A percentile compares a stretch with the other conserved stretches of the same genome.
These are phyloP conservation scores for Gobius niger DNA, from an alignment of 2,113 vertebrate species.

Conservation along the genomic window DNA sequence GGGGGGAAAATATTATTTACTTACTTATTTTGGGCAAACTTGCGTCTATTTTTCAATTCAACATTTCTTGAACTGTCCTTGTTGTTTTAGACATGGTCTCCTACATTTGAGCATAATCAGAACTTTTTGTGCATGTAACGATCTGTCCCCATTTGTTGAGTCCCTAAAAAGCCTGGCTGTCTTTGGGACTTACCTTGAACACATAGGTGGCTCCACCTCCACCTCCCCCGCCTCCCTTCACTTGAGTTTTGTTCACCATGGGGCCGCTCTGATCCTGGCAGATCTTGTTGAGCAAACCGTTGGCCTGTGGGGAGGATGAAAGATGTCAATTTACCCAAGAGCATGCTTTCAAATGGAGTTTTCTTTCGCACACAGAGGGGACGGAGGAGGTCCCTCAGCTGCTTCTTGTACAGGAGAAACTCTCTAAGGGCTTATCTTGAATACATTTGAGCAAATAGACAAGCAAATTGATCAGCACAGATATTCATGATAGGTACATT, in stretches of 20 bases:
- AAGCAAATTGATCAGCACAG: too few relatives aligned
- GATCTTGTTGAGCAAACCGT: slow-evolving; percentile 83
- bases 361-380: slow-evolving; percentile 11
- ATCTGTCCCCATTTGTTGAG: not conserved
- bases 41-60: not conserved
- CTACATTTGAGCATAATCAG: too few relatives aligned
- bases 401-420: slow-evolving; percentile 18
- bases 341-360: slow-evolving; percentile 21
- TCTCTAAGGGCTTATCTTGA: not conserved
- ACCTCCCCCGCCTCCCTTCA: slow-evolving; percentile 91
- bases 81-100: not conserved
- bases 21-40: not conserved
- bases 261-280: slow-evolving; percentile 89
- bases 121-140: not conserved
- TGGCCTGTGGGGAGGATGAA: slow-evolving; percentile 73
- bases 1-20: not conserved
- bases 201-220: slow-evolving; percentile 95
- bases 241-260: slow-evolving; percentile 87
- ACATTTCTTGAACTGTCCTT: not conserved
- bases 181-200: slow-evolving; percentile 84
- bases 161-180: not conserved
- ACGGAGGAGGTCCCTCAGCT: slow-evolving; percentile 23
- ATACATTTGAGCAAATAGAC: too few relatives aligned
- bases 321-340: slow-evolving; percentile 37
- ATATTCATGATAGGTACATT: too few relatives aligned